Evolutionary conservation across 2,797 vertebrate species (phyloP), one percentile per base, ranked within the genome.

Genomic region (Hemibagrus guttatus): DNA sequence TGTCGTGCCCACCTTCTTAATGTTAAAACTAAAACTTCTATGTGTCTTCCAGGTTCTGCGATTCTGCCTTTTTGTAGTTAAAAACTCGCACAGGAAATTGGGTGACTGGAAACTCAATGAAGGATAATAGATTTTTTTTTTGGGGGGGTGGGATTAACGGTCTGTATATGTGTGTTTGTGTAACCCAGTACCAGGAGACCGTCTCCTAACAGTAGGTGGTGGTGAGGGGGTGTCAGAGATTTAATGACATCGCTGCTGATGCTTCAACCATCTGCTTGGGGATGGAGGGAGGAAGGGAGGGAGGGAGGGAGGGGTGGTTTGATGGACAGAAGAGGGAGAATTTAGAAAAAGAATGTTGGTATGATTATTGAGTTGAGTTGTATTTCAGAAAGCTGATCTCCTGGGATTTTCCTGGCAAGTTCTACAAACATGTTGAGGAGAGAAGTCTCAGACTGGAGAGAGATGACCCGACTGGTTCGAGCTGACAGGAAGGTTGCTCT

Each of bases 221-320:
- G 78, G 31, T 9, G 83, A 71, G 84, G 71, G 84, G 74, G 66
- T 64, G 83, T 86, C 46, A 49, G 35, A 84, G 75, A 85, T 87
- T 89, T 89, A 89, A 90, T 89, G 88, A 86, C 79, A 79, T 83
- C 75, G 88, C 83, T 76, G 83, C 86, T 88, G 88, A 91, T 89
- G 88, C 63, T 90, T 89, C 81, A 85, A 85, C 91, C 90, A 90
- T 91, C 91, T 91, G 89, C 72, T 81, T 23, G 19, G 31, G 75
- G 72, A 23, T 12, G 4, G 3, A 28, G 26, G 23, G 56, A 3
- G 39, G 66, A 46, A 54, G 49, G 46, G 75, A 42, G 52, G 46
- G 46, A 49, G 9, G 7, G 58, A 16, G 39, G 35, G 31, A 21
- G 13, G 26, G 11, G 31, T 49, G 21, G 42, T 64, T n/a, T 81